A percentile compares a stretch with the other conserved stretches of the same genome.
phyloP scores from a whole-genome alignment of 1,140 invertebrate species.

The Rhysida immarginata region DNA sequence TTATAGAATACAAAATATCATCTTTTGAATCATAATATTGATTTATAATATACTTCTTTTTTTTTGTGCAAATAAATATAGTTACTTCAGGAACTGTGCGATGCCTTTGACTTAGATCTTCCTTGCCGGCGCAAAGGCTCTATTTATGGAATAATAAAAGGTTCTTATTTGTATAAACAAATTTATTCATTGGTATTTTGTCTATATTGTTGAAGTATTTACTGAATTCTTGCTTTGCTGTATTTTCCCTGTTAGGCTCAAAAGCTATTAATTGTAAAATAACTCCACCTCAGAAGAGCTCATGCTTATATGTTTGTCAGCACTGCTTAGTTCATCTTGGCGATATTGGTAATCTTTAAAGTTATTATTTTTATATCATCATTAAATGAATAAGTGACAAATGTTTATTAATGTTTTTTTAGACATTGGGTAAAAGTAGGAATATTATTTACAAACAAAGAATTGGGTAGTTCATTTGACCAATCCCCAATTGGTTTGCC shows the following conservation, averaged over 20 bases:
- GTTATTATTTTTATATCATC: no score
- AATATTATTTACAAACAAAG: no score
- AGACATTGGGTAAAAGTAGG: no score
- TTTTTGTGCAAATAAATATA: no score
- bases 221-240: background rate
- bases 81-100: slow-evolving; percentile 62
- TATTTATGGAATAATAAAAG: slow-evolving; percentile 33
- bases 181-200: slow-evolving; percentile 1
- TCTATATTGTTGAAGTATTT: background rate
- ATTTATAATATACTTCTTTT: slow-evolving; percentile 6
- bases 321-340: slow-evolving; percentile 74
- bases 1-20: no score
- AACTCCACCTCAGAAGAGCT: slow-evolving; percentile 45
- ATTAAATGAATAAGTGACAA: no score
- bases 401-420: no score
- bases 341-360: slow-evolving; percentile 48
- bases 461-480: no score
- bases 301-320: slow-evolving; percentile 66
- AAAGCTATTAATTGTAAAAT: slow-evolving; percentile 30
- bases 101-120: slow-evolving; percentile 60
- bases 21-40: slow-evolving; percentile 2
- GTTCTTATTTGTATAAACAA: slow-evolving; percentile 11
- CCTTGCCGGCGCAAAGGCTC: slow-evolving; percentile 46
- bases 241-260: slow-evolving; percentile 10
- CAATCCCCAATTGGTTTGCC: no score